These are phyloP conservation scores for Heliothis virescens DNA, from an alignment of 1,140 invertebrate genomes.

Conservation along the genomic window DNA sequence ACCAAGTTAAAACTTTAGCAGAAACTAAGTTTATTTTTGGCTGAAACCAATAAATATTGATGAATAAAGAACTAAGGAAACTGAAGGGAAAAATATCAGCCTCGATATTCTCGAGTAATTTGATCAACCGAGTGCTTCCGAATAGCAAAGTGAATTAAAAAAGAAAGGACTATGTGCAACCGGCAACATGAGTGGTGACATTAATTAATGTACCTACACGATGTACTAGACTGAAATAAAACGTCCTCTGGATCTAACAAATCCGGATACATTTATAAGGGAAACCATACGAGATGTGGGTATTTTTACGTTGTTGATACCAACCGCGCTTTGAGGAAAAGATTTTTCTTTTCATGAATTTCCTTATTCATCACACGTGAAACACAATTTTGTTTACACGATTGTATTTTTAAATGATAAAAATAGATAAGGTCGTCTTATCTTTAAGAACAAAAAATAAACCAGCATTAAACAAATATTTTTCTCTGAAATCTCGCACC, in stretches of 20 bases:
- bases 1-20: not conserved
- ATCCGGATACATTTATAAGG: slow-evolving; percentile 6
- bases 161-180: slow-evolving; percentile 25
- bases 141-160: slow-evolving; percentile 29
- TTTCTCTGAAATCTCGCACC: not conserved
- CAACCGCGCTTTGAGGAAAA: not conserved
- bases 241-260: slow-evolving; percentile 17
- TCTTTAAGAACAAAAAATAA: no score
- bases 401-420: no score
- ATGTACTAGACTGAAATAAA: slow-evolving; percentile 24
- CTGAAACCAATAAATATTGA: no score
- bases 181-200: slow-evolving; percentile 20
- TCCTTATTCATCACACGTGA: no score
- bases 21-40: no score
- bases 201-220: slow-evolving; percentile 29
- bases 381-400: no score
- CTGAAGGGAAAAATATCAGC: not conserved
- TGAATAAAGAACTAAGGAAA: not conserved
- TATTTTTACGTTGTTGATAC: not conserved
- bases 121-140: not conserved
- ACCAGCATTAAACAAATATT: not conserved
- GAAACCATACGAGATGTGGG: not conserved
- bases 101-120: not conserved
- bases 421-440: not conserved
- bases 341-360: not conserved